Evolutionary conservation across 2,888 invertebrate species (phyloP).

Genomic region (Phyllotreta cruciferae): DNA sequence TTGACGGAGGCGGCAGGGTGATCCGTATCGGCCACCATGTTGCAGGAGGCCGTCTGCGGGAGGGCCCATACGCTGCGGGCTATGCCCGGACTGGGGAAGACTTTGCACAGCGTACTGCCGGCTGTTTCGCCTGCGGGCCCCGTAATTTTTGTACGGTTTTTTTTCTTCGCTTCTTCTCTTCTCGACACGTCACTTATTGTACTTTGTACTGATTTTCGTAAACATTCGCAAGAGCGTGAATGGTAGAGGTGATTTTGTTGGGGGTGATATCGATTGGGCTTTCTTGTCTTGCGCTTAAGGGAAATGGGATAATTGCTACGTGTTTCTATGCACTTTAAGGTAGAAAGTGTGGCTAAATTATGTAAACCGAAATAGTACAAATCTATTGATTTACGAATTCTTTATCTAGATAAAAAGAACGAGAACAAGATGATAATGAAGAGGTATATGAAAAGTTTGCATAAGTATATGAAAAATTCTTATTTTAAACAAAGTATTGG

Average conservation of each 20-base stretch:
- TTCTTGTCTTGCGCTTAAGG: conserved; percentile 2
- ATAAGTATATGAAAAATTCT: too few relatives aligned
- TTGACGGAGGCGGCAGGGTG: conserved; percentile 60
- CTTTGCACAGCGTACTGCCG: conserved; percentile 62
- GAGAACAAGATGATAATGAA: too few relatives aligned
- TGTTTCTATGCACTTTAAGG: too few relatives aligned
- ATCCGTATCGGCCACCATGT: conserved; percentile 77
- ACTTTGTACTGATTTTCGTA: conserved; percentile 10
- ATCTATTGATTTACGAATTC: too few relatives aligned
- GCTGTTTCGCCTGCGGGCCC: conserved; percentile 27
- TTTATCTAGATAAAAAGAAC: too few relatives aligned
- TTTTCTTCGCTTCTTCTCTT: conserved; percentile 21
- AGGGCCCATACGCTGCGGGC: conserved; percentile 90
- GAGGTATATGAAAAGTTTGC: too few relatives aligned
- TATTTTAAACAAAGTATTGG: too few relatives aligned
- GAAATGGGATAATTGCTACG: too few relatives aligned
- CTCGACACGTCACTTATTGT: conserved; percentile 11
- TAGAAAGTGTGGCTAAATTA: too few relatives aligned
- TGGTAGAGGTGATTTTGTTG: background rate
- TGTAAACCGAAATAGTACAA: too few relatives aligned
- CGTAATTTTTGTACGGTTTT: conserved; percentile 15
- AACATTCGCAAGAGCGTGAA: conserved; percentile 16
- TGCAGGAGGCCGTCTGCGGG: conserved; percentile 80
- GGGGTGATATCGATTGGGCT: conserved; percentile 15
- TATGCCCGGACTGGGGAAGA: conserved; percentile 87